A percentile compares a stretch with the other conserved stretches of the same genome.
These are phyloP conservation scores for Heteromyza rotundicornis DNA, from an alignment of 2,888 invertebrate species.

Conservation along the genomic window DNA sequence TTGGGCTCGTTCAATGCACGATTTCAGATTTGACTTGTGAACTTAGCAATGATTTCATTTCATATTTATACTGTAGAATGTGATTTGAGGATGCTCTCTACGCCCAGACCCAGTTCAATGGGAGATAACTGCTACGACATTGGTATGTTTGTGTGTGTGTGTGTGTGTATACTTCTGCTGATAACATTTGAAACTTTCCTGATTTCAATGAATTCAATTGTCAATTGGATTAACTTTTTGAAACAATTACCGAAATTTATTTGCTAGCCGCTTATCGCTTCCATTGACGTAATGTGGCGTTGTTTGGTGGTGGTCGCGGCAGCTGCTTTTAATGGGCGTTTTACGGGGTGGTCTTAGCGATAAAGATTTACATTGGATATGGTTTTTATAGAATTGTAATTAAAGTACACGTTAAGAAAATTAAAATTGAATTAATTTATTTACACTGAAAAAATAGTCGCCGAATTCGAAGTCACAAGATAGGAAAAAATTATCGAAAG, in stretches of 20 bases:
- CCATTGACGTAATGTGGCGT: neutral
- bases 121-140: neutral
- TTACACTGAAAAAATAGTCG: no score
- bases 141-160: conserved; percentile 3
- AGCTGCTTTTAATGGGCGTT: neutral
- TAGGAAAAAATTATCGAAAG: no score
- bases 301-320: no score
- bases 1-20: neutral
- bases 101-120: neutral
- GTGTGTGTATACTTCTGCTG: conserved; percentile 1
- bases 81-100: neutral
- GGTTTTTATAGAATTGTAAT: no score
- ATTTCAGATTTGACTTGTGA: conserved; percentile 15
- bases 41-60: conserved; percentile 20
- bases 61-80: conserved; percentile 13
- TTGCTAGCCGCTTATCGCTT: neutral
- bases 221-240: neutral
- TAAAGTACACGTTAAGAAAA: no score
- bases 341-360: conserved; percentile 1
- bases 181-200: conserved; percentile 17
- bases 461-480: no score
- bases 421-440: no score
- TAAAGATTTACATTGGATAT: no score
- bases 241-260: neutral
- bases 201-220: conserved; percentile 15